Base-by-base conservation (phyloP, 2,888 invertebrate species). In the Fragum fragum region DNA sequence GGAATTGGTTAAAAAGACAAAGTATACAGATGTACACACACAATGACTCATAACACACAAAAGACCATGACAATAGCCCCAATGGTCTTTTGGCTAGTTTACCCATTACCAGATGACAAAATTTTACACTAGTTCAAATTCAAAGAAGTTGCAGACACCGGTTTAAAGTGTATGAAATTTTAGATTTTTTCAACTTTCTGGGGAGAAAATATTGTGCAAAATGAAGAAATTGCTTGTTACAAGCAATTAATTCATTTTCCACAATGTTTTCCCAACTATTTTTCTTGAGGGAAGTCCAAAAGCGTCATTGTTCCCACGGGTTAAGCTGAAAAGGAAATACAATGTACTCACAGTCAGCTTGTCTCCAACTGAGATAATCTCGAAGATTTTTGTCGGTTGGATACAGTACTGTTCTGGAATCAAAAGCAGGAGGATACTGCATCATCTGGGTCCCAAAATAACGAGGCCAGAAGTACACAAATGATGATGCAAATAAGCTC, bases 371-470 rank as follows among this genome's bases (percentile, higher is more conserved):
- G 72, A 94, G 91, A 83, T 94, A 94, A 86, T 94, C 95, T 59
- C 90, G 96, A 53, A 99, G 95, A 95, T 97, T 98, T 90, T 97
- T 95, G 93, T 98, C 97, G 7, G 96, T 96, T 0, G 99, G 99
- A 95, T 99, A 99, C 29, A 98, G 86, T 9, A 99, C 96, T 52
- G 97, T 95, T 79, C 99, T 96, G 0, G 97, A 98, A 95, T 99
- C 99, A 95, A 99, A 99, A n/a, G 97, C 96, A 6, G 99, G 99
- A 0, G 98, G 97, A 95, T 98, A 98, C 91, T 96, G 95, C 70
- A 99, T 95, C 55, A 90, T 86, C 83, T 96, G 95, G 14, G 96
- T 95, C 16, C 95, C 95, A 95, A 99, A 98, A 95, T 96, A 97
- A n/a, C 96, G 95, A 3, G 95, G 95, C 99, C 99, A 99, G 93